Evolutionary conservation across 1,140 invertebrate genomes (phyloP).

Genomic region (Apocrypta bakeri): DNA sequence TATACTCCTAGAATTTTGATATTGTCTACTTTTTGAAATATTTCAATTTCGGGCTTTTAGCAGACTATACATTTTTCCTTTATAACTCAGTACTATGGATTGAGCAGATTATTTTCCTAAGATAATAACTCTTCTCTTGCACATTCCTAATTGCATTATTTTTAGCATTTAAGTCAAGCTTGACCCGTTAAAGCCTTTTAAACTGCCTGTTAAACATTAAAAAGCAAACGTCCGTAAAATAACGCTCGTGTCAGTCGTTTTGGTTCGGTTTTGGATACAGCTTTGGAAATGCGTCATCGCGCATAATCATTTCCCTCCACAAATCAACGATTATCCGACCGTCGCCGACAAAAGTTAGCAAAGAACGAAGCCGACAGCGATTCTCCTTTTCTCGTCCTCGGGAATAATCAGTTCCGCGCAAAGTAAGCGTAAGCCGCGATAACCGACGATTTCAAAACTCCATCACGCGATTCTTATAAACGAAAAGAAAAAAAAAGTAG

Average conservation of each 20-base stretch:
- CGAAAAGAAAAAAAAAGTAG: background rate
- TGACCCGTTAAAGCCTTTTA: background rate
- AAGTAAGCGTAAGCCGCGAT: background rate
- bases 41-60: no score
- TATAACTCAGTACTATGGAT: no score
- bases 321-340: background rate
- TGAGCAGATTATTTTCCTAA: no score
- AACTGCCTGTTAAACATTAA: background rate
- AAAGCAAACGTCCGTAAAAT: background rate
- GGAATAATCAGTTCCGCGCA: slow-evolving; percentile 8
- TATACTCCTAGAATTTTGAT: no score
- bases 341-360: background rate
- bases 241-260: background rate
- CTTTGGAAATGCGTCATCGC: background rate
- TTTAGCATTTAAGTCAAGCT: no score
- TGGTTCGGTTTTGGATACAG: background rate
- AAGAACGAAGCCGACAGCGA: background rate
- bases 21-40: no score
- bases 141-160: background rate
- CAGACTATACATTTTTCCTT: no score
- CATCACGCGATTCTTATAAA: background rate
- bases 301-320: background rate
- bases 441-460: background rate
- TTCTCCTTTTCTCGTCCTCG: background rate
- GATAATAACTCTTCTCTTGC: no score